Base-by-base conservation (phyloP, 2,888 invertebrate genomes). In the Acleris literana region DNA sequence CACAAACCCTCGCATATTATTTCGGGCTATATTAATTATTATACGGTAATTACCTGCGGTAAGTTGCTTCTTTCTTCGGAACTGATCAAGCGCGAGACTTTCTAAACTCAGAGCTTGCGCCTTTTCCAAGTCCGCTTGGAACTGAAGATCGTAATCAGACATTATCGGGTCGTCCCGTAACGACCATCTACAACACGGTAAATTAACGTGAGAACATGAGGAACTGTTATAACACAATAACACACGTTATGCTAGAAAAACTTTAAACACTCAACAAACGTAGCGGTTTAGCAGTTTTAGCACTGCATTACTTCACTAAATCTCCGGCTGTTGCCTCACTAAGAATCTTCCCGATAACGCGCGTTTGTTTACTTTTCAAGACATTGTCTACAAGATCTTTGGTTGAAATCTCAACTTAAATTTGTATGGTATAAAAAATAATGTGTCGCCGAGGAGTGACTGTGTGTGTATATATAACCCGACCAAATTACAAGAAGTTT, bases 71-170 rank as follows among this genome's bases (percentile, higher is more conserved):
- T 95, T 95, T 71, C 96, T 94, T 74, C 95, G 94, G 85, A 96
- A 97, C 82, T 97, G 95, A 80, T 97, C 97, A 72, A 97, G 90
- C 49, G 97, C 97, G 73, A 97, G 93, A 79, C 96, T 97, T 91
- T 97, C 97, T 80, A 97, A 92, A 88, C 97, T 97, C 56, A 97
- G 91, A 60, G 97, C 97, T 83, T 96, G 97, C 1, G 97, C 97
- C 85, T 96, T 95, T 87, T 97, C 97, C 84, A 97, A 90, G 82
- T 98, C 97, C 71, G 96, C 96, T 93, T 97, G 94, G 82, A 96
- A 97, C 87, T 97, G 96, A 78, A 95, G 95, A 79, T 97, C 97
- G 90, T 95, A 95, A 82, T 97, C 96, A 62, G 93, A 92, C 93
- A 93, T 93, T 79, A 76, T 90, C 74, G 74, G 72, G 62, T 74